Conservation (phyloP, 2,888 invertebrate genomes). For the Odontocolon sp. region DNA sequence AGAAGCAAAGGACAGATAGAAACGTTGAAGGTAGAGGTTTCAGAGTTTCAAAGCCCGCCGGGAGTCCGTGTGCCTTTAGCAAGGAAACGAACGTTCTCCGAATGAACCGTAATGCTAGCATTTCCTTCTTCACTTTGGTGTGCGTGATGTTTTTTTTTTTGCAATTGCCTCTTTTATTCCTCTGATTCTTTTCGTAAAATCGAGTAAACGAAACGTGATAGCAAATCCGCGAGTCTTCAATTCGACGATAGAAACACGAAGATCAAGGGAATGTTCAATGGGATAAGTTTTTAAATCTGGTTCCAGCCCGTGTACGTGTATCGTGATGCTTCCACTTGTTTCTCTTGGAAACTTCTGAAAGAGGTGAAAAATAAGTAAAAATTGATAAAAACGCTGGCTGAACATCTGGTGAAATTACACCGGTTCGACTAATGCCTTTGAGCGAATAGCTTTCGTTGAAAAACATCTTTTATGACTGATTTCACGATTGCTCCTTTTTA, state of each 20-base stretch:
- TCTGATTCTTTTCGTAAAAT: constrained; percentile 19
- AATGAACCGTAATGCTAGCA: constrained; percentile 30
- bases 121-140: constrained; percentile 14
- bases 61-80: neutral
- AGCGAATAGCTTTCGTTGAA: constrained; percentile 30
- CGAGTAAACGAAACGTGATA: constrained; percentile 35
- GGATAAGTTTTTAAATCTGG: constrained; percentile 30
- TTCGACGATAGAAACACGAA: constrained; percentile 16
- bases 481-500: neutral
- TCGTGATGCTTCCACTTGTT: too few species aligned
- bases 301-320: neutral
- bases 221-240: constrained; percentile 12
- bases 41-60: constrained; percentile 19
- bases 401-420: constrained; percentile 17
- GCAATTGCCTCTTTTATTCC: constrained; percentile 14
- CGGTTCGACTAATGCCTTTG: constrained; percentile 25
- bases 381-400: constrained; percentile 5
- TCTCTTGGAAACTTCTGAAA: constrained; percentile 8
- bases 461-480: constrained; percentile 17
- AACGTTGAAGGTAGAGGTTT: constrained; percentile 11
- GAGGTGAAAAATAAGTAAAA: constrained; percentile 18
- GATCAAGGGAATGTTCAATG: constrained; percentile 8
- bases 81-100: constrained; percentile 29
- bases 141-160: neutral
- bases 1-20: neutral